Percentiles rank a stretch among this genome's conserved stretches.
These are phyloP conservation scores for Herpailurus yagouaroundi DNA, from an alignment of 2,113 vertebrate species.

Conservation along the genomic window DNA sequence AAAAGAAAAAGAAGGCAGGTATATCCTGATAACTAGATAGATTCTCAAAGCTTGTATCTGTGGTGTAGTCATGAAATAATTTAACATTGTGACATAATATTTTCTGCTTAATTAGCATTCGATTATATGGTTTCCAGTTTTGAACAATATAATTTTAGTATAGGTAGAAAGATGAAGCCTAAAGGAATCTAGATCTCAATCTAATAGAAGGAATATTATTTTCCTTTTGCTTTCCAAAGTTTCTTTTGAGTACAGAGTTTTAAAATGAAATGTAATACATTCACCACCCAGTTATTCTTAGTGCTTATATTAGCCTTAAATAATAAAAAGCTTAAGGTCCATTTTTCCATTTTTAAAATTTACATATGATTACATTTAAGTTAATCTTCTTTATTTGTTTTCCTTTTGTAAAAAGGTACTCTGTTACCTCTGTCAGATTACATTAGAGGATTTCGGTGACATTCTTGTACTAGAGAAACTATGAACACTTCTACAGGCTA, in stretches of 20 bases:
- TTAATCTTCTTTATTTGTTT: constrained; percentile 67
- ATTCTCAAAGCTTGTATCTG: neutral
- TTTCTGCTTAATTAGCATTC: constrained; percentile 11
- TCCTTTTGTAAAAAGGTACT: constrained; percentile 37
- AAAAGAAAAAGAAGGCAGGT: neutral
- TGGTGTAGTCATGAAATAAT: neutral
- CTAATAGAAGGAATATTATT: constrained; percentile 13
- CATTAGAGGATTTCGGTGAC: constrained; percentile 57
- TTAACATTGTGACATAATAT: neutral
- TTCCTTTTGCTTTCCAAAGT: neutral
- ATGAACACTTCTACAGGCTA: constrained; percentile 27
- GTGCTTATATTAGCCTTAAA: constrained; percentile 8
- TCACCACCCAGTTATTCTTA: neutral
- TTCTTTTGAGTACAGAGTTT: constrained; percentile 13
- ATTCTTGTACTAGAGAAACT: constrained; percentile 46
- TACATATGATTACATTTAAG: constrained; percentile 47
- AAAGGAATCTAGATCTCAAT: neutral
- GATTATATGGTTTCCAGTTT: neutral
- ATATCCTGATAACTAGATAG: neutral
- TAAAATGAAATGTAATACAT: neutral
- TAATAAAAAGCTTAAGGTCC: constrained; percentile 34
- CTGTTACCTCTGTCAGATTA: constrained; percentile 62
- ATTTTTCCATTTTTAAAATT: constrained; percentile 33
- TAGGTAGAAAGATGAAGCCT: neutral
- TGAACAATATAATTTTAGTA: neutral